A percentile compares a stretch with the other conserved stretches of the same genome.
phyloP scores from a whole-genome alignment of 2,888 invertebrate genomes.

The Hyppa rectilinea region DNA sequence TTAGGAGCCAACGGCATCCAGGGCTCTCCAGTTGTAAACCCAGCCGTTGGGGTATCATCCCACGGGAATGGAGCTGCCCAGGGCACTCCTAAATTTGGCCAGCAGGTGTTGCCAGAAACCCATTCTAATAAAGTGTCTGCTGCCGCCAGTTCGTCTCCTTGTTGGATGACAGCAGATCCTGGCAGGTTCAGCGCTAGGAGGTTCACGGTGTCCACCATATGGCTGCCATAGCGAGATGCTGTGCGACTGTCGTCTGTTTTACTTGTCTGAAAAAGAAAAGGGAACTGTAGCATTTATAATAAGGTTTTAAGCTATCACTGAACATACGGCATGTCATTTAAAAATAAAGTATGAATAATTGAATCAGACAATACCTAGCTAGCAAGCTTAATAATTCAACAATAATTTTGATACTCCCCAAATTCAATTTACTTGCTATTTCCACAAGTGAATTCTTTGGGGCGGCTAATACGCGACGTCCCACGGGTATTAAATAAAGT shows the following conservation, averaged over 20 bases:
- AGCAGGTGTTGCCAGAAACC: conserved; percentile 86
- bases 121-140: conserved; percentile 89
- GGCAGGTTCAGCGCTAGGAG: conserved; percentile 93
- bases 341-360: neutral
- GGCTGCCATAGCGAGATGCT: conserved; percentile 92
- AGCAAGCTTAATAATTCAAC: conserved; percentile 3
- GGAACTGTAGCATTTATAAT: neutral
- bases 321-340: neutral
- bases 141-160: conserved; percentile 94
- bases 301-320: neutral
- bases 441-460: conserved; percentile 24
- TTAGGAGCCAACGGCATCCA: conserved; percentile 93
- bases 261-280: conserved; percentile 79
- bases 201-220: conserved; percentile 93
- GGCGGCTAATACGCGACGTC: conserved; percentile 20
- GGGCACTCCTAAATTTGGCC: conserved; percentile 79
- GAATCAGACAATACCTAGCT: neutral
- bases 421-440: conserved; percentile 32
- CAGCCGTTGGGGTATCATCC: conserved; percentile 86
- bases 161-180: conserved; percentile 94
- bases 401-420: neutral
- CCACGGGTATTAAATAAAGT: conserved; percentile 38
- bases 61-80: conserved; percentile 84
- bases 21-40: conserved; percentile 90
- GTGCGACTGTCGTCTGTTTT: conserved; percentile 73